These are phyloP conservation scores for Misgurnus mizolepis DNA, from an alignment of 2,113 vertebrate genomes.

Conservation along the genomic window DNA sequence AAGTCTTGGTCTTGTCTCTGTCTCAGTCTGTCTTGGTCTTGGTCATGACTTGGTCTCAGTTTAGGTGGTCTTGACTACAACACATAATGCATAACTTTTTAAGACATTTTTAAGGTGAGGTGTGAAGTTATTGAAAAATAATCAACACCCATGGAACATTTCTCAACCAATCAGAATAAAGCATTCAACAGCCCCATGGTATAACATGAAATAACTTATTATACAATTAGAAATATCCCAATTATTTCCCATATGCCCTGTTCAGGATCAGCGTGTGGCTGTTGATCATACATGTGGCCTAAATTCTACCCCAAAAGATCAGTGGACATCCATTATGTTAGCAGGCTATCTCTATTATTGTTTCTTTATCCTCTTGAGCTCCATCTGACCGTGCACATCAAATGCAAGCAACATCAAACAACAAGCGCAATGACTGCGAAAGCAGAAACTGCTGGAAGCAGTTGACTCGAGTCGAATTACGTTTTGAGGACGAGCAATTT, in stretches of 20 bases:
- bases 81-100: no score
- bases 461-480: constrained; percentile 56
- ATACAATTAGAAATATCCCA: neutral
- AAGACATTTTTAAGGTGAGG: no score
- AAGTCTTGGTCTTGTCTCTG: no score
- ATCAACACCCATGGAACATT: no score
- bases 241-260: neutral
- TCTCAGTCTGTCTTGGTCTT: no score
- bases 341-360: constrained; percentile 8
- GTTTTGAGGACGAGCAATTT: constrained; percentile 54
- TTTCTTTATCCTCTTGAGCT: constrained; percentile 25
- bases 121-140: no score
- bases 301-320: constrained; percentile 1
- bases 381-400: constrained; percentile 25
- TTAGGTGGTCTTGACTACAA: no score
- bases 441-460: constrained; percentile 62
- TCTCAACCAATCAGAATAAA: no score
- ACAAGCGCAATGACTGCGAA: constrained; percentile 56
- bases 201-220: neutral
- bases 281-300: neutral
- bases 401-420: constrained; percentile 60
- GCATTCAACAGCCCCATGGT: no score
- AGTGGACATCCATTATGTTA: neutral
- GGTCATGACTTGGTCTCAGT: no score
- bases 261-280: no score